phyloP scores from a whole-genome alignment of 2,113 vertebrate species.

The Eclectus roratus region DNA sequence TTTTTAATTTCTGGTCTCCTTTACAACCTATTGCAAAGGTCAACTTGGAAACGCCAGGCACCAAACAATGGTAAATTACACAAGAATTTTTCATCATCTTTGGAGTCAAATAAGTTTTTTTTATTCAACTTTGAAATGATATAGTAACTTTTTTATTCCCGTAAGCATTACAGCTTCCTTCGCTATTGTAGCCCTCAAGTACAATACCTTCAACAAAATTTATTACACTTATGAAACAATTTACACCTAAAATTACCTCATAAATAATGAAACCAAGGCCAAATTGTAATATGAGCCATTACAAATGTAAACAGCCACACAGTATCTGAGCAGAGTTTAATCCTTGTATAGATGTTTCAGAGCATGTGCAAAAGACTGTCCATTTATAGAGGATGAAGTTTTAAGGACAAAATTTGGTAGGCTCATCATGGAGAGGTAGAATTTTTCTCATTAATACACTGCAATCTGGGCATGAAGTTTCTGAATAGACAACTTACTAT shows the following conservation, averaged over 20 bases:
- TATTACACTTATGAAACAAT: neutral
- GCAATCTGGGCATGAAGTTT: neutral
- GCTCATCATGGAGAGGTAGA: neutral
- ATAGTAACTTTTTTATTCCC: neutral
- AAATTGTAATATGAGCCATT: neutral
- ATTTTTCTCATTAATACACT: neutral
- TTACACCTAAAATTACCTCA: neutral
- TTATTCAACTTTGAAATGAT: neutral
- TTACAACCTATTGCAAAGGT: neutral
- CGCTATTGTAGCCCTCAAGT: neutral
- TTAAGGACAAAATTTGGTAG: neutral
- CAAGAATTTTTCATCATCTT: neutral
- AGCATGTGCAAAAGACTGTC: neutral
- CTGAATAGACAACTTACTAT: neutral
- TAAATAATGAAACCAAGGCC: neutral
- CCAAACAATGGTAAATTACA: neutral
- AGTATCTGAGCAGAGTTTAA: neutral
- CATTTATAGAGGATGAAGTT: neutral
- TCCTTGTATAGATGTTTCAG: neutral
- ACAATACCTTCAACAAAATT: neutral
- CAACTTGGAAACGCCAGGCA: neutral
- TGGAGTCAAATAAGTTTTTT: neutral
- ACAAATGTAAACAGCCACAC: neutral
- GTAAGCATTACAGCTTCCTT: neutral
- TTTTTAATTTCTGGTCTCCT: neutral